A percentile compares a stretch with the other conserved stretches of the same genome.
Conservation (phyloP, 2,888 invertebrate genomes). For the Meloe dianella region DNA sequence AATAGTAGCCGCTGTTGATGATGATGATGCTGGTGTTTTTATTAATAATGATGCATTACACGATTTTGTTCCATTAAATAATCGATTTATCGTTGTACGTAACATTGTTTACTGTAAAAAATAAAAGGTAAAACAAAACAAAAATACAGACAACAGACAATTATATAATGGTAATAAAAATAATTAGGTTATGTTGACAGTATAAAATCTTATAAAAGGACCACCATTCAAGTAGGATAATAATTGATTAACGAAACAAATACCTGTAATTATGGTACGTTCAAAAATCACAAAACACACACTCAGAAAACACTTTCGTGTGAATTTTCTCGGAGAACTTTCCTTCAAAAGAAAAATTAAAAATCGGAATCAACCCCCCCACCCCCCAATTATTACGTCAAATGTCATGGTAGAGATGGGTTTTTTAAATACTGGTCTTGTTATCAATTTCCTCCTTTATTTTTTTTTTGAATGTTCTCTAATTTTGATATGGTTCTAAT, state of each 20-base stretch:
- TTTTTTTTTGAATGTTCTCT: too few relatives aligned
- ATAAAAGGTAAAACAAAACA: neutral
- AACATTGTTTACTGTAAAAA: neutral
- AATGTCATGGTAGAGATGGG: neutral
- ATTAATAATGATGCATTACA: neutral
- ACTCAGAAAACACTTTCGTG: too few relatives aligned
- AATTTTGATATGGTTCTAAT: too few relatives aligned
- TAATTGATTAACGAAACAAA: too few relatives aligned
- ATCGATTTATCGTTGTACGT: neutral
- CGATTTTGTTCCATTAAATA: neutral
- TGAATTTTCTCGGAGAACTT: neutral
- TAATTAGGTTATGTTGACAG: constrained; percentile 7
- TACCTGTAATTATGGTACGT: neutral
- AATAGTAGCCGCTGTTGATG: neutral
- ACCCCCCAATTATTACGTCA: neutral
- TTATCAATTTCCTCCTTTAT: too few relatives aligned
- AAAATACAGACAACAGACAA: too few relatives aligned
- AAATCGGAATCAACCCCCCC: too few relatives aligned
- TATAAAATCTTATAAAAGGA: too few relatives aligned
- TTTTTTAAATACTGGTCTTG: too few relatives aligned
- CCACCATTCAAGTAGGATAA: too few relatives aligned
- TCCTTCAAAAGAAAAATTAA: neutral
- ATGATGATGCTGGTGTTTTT: too few relatives aligned
- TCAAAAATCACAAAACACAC: neutral
- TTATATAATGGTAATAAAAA: neutral